Evolutionary conservation across 2,113 vertebrate species (phyloP), one percentile per base, ranked within the genome.

Genomic region (Hirundichthys speculiger): DNA sequence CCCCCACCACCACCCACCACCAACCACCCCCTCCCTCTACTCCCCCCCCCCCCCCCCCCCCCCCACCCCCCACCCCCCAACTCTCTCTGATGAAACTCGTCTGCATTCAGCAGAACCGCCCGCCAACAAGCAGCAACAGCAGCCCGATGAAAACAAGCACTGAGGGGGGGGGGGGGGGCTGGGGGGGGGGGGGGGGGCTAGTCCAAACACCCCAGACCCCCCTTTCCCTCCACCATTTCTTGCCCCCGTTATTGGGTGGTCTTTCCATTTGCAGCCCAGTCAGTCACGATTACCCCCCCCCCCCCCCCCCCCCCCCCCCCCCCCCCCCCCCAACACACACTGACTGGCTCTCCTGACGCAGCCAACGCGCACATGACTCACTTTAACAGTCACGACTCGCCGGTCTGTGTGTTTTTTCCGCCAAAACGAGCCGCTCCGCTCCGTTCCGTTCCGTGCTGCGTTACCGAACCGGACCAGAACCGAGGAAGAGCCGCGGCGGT

Each of bases 241-340:
- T 2, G 13, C 34, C 9, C 14, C 15, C n/a, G 49, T 68, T 86
- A 88, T 92, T 91, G 88, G 89, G 90, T 88, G 88, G 86, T 91
- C 88, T 90, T 91, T 91, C 90, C 92, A 86, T 93, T 94, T 91
- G 94, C 93, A 94, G 93, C 94, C 93, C 91, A 96, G 94, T 93
- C 96, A 97, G 96, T 98, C 96, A 98, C 96, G 96, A 98, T 96
- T 96, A n/a, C n/a, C n/a, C n/a, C n/a, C n/a, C n/a, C n/a, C n/a
- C n/a, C n/a, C n/a, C n/a, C n/a, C n/a, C n/a, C n/a, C n/a, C n/a
- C n/a, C n/a, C 93, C 89, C 94, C 94, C 90, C 94, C 94, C 93
- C 94, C 94, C 94, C 95, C 94, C 95, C 95, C 96, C 95, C 95
- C 94, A 94, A 92, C 94, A 94, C 96, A 94, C 95, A 95, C 95